Percentiles rank a stretch among this genome's conserved stretches.
These are phyloP conservation scores for Coluber constrictor DNA, from an alignment of 2,797 vertebrate species.

Conservation along the genomic window DNA sequence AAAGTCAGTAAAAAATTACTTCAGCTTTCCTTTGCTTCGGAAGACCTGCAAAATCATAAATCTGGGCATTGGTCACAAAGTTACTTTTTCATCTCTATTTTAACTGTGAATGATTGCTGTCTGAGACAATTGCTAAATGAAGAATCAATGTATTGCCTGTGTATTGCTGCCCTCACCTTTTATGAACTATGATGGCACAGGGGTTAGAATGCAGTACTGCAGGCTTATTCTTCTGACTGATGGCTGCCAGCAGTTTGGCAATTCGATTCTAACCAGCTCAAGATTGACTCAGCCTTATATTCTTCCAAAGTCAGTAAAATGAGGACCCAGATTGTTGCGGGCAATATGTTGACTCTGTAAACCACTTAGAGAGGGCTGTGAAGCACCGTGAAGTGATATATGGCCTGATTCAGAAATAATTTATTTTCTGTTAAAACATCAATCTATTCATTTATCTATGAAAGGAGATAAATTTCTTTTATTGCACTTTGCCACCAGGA, in stretches of 20 bases:
- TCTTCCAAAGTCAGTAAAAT: too few relatives aligned
- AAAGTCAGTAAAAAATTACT: too few relatives aligned
- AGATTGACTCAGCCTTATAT: too few relatives aligned
- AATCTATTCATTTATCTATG: neutral
- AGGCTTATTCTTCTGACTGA: too few relatives aligned
- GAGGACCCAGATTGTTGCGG: neutral
- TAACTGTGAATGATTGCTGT: neutral
- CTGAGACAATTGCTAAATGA: neutral
- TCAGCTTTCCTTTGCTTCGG: neutral
- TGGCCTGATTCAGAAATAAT: neutral
- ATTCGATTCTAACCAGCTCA: too few relatives aligned
- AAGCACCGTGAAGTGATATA: too few relatives aligned
- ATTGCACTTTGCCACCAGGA: neutral
- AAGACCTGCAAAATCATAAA: neutral
- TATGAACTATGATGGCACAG: neutral
- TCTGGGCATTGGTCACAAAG: neutral
- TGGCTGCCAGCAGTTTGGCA: too few relatives aligned
- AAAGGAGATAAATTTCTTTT: neutral
- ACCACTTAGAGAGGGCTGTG: too few relatives aligned
- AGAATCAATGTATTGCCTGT: neutral
- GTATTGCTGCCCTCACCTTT: neutral
- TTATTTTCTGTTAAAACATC: neutral
- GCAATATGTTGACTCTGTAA: too few relatives aligned
- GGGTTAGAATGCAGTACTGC: too few relatives aligned
- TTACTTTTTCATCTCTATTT: neutral